phyloP scores from a whole-genome alignment of 2,113 vertebrate species.

The Lanius ludovicianus region DNA sequence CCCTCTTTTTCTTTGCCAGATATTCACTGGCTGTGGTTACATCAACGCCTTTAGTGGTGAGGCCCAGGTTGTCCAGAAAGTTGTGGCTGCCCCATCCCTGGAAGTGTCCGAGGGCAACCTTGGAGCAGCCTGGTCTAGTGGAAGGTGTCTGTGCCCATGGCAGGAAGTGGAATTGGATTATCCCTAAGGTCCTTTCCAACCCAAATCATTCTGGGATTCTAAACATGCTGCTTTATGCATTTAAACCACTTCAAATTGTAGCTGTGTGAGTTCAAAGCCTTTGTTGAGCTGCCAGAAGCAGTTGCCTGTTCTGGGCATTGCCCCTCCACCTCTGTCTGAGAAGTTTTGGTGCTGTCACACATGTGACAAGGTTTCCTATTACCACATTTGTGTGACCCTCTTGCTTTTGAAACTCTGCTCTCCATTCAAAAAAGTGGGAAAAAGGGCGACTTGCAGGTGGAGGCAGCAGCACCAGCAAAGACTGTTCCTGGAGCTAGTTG shows the following conservation, averaged over 20 bases:
- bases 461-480: conserved; percentile 9
- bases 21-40: neutral
- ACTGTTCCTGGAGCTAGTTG: neutral
- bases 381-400: neutral
- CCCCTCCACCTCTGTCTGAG: neutral
- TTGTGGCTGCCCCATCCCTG: neutral
- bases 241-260: neutral
- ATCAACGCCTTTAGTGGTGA: too few species aligned
- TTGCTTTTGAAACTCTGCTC: neutral
- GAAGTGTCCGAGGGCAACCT: neutral
- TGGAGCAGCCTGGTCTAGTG: neutral
- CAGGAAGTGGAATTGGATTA: neutral
- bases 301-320: neutral
- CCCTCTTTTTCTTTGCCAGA: neutral
- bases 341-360: neutral
- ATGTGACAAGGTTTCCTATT: neutral
- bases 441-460: neutral
- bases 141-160: neutral
- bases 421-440: conserved; percentile 5
- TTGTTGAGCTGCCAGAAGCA: neutral
- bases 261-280: neutral
- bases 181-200: neutral
- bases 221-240: neutral
- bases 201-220: neutral
- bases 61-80: neutral